Conservation (phyloP, 2,113 vertebrate genomes). For the Microtus montanus region DNA sequence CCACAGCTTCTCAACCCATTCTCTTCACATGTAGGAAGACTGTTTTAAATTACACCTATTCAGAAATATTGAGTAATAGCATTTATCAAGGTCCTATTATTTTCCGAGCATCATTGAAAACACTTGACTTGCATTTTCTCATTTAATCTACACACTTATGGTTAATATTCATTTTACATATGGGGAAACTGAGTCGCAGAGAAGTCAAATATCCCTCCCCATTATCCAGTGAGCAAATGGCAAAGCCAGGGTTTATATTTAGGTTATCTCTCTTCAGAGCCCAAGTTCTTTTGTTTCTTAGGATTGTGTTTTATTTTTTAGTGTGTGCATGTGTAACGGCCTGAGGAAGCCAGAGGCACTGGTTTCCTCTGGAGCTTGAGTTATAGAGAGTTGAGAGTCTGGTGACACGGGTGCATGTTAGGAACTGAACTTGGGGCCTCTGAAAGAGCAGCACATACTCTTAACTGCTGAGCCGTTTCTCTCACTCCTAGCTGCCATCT, state of each 20-base stretch:
- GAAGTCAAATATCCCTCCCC: neutral
- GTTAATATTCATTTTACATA: neutral
- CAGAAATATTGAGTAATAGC: neutral
- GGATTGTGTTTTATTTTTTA: neutral
- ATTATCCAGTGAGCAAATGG: neutral
- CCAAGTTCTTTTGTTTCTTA: neutral
- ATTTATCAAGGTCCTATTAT: neutral
- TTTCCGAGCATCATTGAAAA: neutral
- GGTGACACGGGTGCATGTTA: neutral
- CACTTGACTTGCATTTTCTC: neutral
- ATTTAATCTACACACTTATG: neutral
- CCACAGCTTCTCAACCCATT: neutral
- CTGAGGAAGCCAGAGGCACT: neutral
- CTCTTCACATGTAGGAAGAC: neutral
- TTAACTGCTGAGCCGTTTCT: neutral
- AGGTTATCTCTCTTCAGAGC: neutral
- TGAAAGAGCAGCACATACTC: neutral
- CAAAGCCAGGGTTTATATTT: neutral
- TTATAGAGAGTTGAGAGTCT: neutral
- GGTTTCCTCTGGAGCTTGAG: neutral
- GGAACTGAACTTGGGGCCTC: neutral
- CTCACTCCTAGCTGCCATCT: too few species aligned
- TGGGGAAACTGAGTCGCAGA: conserved; percentile 1
- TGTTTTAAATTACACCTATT: neutral
- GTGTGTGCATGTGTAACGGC: neutral